These are phyloP conservation scores for Pomatorhinus ruficollis DNA, from an alignment of 2,113 vertebrate genomes.

Conservation along the genomic window DNA sequence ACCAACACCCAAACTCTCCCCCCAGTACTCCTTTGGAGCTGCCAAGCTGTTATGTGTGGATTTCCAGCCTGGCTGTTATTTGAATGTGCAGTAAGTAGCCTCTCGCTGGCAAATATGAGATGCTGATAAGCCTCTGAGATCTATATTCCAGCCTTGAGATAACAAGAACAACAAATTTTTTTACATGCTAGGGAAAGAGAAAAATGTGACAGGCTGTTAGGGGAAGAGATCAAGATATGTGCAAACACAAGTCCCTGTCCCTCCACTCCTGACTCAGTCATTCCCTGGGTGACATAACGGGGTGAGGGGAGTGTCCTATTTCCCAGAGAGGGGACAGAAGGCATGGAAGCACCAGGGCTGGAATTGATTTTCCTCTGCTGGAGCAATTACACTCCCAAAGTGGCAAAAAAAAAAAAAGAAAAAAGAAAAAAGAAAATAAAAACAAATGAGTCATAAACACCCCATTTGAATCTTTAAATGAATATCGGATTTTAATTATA, in stretches of 20 bases:
- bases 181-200: neutral
- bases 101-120: neutral
- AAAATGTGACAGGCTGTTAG: neutral
- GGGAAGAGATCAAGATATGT: neutral
- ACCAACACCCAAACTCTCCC: neutral
- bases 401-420: constrained; percentile 52
- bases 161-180: neutral
- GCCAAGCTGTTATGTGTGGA: neutral
- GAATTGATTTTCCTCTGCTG: neutral
- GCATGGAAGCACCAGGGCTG: neutral
- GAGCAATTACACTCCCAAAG: neutral
- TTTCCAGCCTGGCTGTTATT: neutral
- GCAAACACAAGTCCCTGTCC: neutral
- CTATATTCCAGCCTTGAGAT: neutral
- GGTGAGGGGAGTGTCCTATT: neutral
- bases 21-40: rapidly evolving
- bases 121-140: constrained; percentile 1
- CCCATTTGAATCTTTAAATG: constrained; percentile 66
- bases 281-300: neutral
- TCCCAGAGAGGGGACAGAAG: neutral
- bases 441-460: constrained; percentile 74
- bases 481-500: constrained; percentile 78
- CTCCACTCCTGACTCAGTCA: neutral
- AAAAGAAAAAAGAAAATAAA: constrained; percentile 47
- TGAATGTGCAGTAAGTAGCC: neutral